phyloP scores from a whole-genome alignment of 2,797 vertebrate species.

The Podarcis lilfordi region DNA sequence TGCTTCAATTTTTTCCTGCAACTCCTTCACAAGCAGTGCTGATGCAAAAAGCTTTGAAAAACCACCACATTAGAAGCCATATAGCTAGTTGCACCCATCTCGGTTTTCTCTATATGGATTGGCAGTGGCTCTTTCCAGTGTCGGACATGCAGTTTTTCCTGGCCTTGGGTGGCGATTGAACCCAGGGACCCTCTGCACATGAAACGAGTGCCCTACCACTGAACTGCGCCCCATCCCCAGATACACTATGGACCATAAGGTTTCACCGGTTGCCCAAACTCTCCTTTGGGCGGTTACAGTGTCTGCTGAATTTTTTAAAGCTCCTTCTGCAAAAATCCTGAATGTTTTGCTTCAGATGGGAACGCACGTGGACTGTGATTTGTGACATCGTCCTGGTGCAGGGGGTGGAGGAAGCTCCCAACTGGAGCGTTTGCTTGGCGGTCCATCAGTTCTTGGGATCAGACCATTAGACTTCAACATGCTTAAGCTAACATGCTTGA shows the following conservation, averaged over 20 bases:
- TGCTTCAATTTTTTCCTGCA: background rate
- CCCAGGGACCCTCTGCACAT: background rate
- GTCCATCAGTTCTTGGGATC: background rate
- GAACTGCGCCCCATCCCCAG: background rate
- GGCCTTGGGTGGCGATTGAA: background rate
- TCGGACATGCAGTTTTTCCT: background rate
- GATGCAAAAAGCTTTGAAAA: background rate
- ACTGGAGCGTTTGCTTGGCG: background rate
- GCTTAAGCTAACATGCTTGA: constrained; percentile 33
- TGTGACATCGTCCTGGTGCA: background rate
- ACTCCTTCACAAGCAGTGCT: background rate
- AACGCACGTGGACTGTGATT: background rate
- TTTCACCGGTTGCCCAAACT: background rate
- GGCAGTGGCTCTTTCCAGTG: too few species aligned
- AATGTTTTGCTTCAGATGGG: background rate
- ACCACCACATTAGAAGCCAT: background rate
- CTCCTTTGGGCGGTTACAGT: background rate
- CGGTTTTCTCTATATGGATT: too few species aligned
- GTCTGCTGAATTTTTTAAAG: background rate
- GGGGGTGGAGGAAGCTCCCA: background rate
- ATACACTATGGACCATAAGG: background rate
- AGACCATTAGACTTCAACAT: constrained; percentile 12
- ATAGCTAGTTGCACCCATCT: background rate
- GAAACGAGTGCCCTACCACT: background rate
- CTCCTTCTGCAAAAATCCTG: background rate